phyloP scores from a whole-genome alignment of 2,113 vertebrate genomes.

The Nyctereutes procyonoides region DNA sequence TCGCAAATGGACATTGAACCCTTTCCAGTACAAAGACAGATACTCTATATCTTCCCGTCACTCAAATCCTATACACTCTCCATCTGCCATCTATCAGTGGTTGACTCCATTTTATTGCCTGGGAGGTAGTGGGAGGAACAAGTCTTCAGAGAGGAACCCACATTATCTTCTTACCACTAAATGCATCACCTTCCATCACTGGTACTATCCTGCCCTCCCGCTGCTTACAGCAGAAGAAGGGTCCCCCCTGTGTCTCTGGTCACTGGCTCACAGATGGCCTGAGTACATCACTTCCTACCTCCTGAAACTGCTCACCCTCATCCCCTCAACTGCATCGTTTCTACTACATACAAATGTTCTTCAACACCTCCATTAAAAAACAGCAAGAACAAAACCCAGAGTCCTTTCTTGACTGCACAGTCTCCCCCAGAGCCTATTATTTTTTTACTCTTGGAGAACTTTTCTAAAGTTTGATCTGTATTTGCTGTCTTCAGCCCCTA shows the following conservation, averaged over 20 bases:
- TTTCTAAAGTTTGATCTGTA: neutral
- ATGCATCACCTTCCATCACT: neutral
- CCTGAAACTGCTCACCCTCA: neutral
- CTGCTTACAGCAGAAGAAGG: neutral
- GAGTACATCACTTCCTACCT: neutral
- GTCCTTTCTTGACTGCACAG: neutral
- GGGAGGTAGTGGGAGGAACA: no score
- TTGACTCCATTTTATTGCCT: neutral
- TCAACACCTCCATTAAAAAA: neutral
- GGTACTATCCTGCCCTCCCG: neutral
- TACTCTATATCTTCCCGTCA: neutral
- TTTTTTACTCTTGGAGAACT: neutral
- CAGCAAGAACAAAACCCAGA: neutral
- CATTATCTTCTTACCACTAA: neutral
- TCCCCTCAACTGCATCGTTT: neutral
- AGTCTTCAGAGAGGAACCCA: neutral
- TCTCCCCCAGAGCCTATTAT: neutral
- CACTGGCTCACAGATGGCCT: neutral
- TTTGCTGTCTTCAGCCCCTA: neutral
- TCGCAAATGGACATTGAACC: neutral
- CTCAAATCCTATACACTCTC: neutral
- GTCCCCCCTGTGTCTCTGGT: neutral
- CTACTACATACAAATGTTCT: fast-evolving
- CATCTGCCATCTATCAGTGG: neutral
- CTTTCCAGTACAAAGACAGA: neutral